Evolutionary conservation across 2,888 invertebrate species (phyloP), one percentile per base, ranked within the genome.

Genomic region (Dione vanillae): DNA sequence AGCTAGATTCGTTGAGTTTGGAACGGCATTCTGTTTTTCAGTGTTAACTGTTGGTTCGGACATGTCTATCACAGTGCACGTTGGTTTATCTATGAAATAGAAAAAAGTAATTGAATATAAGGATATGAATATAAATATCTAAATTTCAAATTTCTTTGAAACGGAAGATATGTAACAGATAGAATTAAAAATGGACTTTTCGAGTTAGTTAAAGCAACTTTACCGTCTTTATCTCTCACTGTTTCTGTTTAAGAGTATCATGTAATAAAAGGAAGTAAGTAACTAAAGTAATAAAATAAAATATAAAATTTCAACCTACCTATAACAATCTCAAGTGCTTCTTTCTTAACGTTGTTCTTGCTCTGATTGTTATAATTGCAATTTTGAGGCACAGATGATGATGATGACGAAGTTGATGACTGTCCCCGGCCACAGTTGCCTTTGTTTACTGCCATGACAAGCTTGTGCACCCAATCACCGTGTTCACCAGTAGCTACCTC

Each of bases 401-500:
- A 89, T 1, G 88, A 84, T 8, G 88, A 84, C 11, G 90, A 87
- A 35, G 87, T 45, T 86, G 87, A 88, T 40, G 88, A 83, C 79
- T 89, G 86, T 10, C 87, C 90, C 0, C 89, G 84, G 78, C 95
- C 96, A 81, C 96, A 97, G 85, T 95, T 95, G 59, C 97, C 97
- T 75, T 95, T 96, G 83, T 97, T 96, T 56, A 98, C 97, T 9
- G 97, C 97, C 84, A 96, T 94, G 70, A 98, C 97, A 73, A 98
- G 91, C 84, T 96, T 96, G 81, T 97, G 96, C 20, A 97, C 96
- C 87, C 97, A 97, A 77, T 97, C 97, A 45, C 99, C 99, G 84
- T 98, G 98, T 85, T 99, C 98, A 0, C 98, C 98, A 64, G 97
- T 97, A 0, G 98, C 98, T 52, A 99, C 98, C 89, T 99, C 99